Evolutionary conservation across 2,113 vertebrate species (phyloP).

Genomic region (Micronisus gabar): DNA sequence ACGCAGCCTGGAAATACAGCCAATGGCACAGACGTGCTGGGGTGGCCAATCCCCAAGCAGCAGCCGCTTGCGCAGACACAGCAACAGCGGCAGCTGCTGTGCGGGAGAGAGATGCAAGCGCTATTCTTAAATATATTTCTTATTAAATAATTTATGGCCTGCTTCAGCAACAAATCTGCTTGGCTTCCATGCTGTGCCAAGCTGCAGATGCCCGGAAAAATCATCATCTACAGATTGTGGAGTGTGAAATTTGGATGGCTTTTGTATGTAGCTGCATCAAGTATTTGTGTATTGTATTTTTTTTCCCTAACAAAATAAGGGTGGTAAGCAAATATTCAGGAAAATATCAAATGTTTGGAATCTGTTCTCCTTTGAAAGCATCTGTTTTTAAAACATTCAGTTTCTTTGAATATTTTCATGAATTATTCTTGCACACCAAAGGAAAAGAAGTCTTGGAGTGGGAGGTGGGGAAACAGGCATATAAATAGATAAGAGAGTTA

Average conservation of each 20-base stretch:
- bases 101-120: background rate
- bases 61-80: background rate
- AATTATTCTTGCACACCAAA: constrained; percentile 39
- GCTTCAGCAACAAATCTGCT: constrained; percentile 64
- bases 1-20: background rate
- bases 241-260: constrained; percentile 67
- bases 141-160: constrained; percentile 59
- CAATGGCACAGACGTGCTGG: background rate
- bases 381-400: constrained; percentile 38
- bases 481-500: constrained; percentile 22
- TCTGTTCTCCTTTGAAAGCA: constrained; percentile 53
- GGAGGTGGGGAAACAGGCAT: background rate
- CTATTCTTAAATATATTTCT: constrained; percentile 57
- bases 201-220: constrained; percentile 61
- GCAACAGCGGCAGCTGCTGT: constrained; percentile 47
- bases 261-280: constrained; percentile 47
- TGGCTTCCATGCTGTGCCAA: constrained; percentile 65
- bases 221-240: constrained; percentile 61
- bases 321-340: constrained; percentile 54
- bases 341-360: constrained; percentile 61
- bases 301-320: constrained; percentile 30
- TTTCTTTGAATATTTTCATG: constrained; percentile 35
- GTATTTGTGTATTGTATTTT: constrained; percentile 58
- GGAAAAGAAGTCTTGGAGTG: constrained; percentile 1
- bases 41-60: constrained; percentile 14